These are phyloP conservation scores for Hemibagrus guttatus DNA, from an alignment of 2,797 vertebrate genomes.

Conservation along the genomic window DNA sequence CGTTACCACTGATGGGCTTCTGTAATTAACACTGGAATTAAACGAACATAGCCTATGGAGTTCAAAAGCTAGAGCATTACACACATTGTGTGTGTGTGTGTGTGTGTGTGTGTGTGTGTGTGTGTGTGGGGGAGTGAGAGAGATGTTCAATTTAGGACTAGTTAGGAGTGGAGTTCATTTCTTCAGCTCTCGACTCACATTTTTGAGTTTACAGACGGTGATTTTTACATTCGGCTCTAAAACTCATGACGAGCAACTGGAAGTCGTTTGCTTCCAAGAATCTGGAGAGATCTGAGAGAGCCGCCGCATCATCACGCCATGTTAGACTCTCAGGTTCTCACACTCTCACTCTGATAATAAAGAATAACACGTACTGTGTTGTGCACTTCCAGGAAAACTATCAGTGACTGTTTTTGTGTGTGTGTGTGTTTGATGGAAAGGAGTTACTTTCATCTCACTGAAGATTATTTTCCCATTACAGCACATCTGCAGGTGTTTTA, in stretches of 20 bases:
- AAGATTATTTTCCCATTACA: neutral
- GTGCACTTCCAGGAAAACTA: neutral
- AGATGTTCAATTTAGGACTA: neutral
- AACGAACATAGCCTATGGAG: conserved; percentile 35
- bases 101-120: neutral
- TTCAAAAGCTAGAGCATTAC: conserved; percentile 24
- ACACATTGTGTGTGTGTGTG: conserved; percentile 25
- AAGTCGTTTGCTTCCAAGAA: neutral
- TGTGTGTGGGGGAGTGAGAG: neutral
- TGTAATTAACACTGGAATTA: conserved; percentile 57
- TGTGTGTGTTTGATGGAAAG: neutral
- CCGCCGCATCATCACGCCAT: neutral
- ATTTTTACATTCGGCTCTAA: neutral
- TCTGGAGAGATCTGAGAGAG: neutral
- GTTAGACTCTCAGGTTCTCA: neutral
- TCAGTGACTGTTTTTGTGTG: neutral
- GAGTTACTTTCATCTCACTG: neutral
- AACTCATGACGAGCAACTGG: neutral
- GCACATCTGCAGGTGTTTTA: neutral
- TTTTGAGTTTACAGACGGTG: neutral
- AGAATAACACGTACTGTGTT: neutral
- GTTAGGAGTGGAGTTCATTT: neutral
- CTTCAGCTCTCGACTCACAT: neutral
- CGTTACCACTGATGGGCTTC: conserved; percentile 53
- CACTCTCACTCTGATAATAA: neutral